Conservation (phyloP, 2,113 vertebrate species). For the Petrocephalus microphthalmus region DNA sequence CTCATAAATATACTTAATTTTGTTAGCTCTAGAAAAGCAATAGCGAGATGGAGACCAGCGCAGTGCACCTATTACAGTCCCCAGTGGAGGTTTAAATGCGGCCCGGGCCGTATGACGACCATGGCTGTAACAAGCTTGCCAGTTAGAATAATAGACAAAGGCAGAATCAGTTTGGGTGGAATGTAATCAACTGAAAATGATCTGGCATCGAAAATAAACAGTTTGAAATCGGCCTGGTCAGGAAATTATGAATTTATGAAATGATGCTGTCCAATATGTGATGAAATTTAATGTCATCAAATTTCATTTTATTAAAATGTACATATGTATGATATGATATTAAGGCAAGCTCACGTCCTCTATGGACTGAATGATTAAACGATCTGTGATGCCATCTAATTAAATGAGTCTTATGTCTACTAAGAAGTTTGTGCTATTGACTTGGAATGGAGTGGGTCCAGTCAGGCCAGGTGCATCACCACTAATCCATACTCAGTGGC, state of each 20-base stretch:
- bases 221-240: neutral
- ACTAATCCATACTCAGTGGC: slow-evolving; percentile 25
- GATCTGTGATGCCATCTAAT: slow-evolving; percentile 25
- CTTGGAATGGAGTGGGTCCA: slow-evolving; percentile 30
- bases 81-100: neutral
- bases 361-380: neutral
- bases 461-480: slow-evolving; percentile 24
- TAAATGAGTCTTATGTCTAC: slow-evolving; percentile 21
- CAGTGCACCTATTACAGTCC: neutral
- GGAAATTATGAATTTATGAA: neutral
- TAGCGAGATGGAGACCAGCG: neutral
- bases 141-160: neutral
- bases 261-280: neutral
- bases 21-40: neutral
- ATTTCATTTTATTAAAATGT: neutral
- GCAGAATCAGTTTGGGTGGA: neutral
- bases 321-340: neutral
- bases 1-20: neutral
- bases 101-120: neutral
- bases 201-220: neutral
- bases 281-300: neutral
- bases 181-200: neutral
- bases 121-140: neutral
- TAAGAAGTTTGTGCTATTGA: slow-evolving; percentile 21
- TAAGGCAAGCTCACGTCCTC: neutral